Percentiles rank a stretch among this genome's conserved stretches.
Conservation (phyloP, 2,888 invertebrate genomes). For the Nemapogon koenigi region DNA sequence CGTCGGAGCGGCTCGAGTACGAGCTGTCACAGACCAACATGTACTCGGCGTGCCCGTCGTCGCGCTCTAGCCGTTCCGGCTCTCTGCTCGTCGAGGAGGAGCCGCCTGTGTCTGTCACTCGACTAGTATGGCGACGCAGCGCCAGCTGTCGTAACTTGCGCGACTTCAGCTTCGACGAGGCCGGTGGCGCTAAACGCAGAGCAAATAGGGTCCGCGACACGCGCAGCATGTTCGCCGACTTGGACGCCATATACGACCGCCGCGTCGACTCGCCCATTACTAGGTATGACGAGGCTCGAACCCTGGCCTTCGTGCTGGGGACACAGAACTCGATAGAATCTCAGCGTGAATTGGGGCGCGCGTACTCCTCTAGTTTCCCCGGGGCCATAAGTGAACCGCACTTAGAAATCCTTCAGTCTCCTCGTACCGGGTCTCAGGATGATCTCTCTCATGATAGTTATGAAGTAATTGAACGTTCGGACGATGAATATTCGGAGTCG, state of each 20-base stretch:
- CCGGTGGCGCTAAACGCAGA: slow-evolving; percentile 69
- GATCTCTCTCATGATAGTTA: slow-evolving; percentile 90
- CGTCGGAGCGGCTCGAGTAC: slow-evolving; percentile 52
- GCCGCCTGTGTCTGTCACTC: slow-evolving; percentile 27
- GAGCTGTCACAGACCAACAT: slow-evolving; percentile 64
- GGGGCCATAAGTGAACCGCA: slow-evolving; percentile 77
- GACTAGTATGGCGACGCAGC: slow-evolving; percentile 76
- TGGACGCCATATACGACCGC: slow-evolving; percentile 48
- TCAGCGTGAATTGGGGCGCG: slow-evolving; percentile 74
- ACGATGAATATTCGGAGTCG: slow-evolving; percentile 63
- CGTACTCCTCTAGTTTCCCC: slow-evolving; percentile 87
- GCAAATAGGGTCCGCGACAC: slow-evolving; percentile 46
- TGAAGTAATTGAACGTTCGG: slow-evolving; percentile 80
- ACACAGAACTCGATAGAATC: slow-evolving; percentile 68
- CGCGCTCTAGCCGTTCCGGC: slow-evolving; percentile 45
- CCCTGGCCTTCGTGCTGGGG: slow-evolving; percentile 34
- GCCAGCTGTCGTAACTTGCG: slow-evolving; percentile 84
- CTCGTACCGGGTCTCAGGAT: slow-evolving; percentile 78
- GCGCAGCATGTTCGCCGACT: slow-evolving; percentile 37
- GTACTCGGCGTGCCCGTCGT: slow-evolving; percentile 56
- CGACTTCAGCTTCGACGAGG: slow-evolving; percentile 77
- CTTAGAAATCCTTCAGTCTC: slow-evolving; percentile 68
- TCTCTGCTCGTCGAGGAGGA: slow-evolving; percentile 36
- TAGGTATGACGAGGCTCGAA: slow-evolving; percentile 72
- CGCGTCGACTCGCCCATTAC: slow-evolving; percentile 74